Conservation (phyloP, 2,113 vertebrate species). For the Empidonax alnorum region DNA sequence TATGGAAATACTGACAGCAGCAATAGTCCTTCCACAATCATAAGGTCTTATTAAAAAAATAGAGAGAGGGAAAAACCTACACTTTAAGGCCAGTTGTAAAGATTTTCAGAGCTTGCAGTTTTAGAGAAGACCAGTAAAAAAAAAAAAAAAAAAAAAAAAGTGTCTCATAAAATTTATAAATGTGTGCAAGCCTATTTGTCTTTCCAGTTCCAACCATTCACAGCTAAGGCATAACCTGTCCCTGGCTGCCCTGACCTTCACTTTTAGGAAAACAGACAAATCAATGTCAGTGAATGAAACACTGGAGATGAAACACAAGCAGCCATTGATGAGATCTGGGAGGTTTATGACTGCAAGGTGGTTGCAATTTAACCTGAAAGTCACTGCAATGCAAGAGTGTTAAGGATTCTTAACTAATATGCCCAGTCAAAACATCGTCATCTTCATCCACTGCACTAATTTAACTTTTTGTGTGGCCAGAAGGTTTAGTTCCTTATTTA, state of each 20-base stretch:
- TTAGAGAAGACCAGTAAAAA: background rate
- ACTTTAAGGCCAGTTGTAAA: background rate
- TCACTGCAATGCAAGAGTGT: background rate
- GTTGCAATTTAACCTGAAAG: background rate
- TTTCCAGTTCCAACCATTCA: background rate
- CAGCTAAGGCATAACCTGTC: background rate
- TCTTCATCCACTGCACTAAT: background rate
- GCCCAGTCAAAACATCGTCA: background rate
- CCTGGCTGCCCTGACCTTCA: background rate
- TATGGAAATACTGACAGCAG: background rate
- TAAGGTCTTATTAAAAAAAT: background rate
- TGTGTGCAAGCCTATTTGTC: background rate
- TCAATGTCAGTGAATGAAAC: background rate
- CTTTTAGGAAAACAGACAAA: background rate
- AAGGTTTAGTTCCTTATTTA: background rate
- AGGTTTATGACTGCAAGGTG: background rate
- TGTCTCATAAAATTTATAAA: background rate
- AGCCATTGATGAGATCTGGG: background rate
- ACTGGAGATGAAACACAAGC: background rate
- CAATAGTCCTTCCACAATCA: background rate
- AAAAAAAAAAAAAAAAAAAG: background rate
- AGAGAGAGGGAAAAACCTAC: fast-evolving
- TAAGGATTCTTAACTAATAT: background rate
- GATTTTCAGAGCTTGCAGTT: background rate
- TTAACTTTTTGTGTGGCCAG: background rate